Evolutionary conservation across 2,797 vertebrate genomes (phyloP).

Genomic region (Streptopelia turtur): DNA sequence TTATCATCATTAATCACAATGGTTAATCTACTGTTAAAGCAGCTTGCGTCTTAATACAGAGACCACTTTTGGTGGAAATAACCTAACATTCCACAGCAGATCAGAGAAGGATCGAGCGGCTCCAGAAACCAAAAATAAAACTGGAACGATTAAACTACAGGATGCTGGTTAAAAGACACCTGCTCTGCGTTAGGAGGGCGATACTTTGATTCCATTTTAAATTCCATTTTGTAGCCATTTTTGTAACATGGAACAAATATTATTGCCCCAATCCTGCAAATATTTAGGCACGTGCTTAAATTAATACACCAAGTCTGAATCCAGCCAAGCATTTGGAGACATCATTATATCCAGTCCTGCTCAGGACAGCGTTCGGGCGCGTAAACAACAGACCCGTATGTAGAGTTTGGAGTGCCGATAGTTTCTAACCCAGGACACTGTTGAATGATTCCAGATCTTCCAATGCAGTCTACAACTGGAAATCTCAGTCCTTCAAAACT

Average conservation of each 20-base stretch:
- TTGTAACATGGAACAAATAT: neutral
- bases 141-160: neutral
- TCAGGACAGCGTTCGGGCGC: neutral
- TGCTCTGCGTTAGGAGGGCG: neutral
- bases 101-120: neutral
- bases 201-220: neutral
- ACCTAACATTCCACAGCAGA: neutral
- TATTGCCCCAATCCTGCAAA: neutral
- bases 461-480: neutral
- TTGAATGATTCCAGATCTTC: neutral
- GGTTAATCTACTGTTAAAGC: conserved; percentile 22
- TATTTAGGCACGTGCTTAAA: neutral
- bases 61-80: neutral
- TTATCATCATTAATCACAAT: conserved; percentile 29
- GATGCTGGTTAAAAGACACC: neutral
- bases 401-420: neutral
- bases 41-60: conserved; percentile 19
- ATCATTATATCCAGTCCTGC: neutral
- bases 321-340: neutral
- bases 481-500: neutral
- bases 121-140: neutral
- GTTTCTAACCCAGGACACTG: neutral
- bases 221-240: neutral
- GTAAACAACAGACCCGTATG: neutral
- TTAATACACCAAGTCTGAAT: neutral